Conservation (phyloP, 2,888 invertebrate species). For the Andrena bicolor region DNA sequence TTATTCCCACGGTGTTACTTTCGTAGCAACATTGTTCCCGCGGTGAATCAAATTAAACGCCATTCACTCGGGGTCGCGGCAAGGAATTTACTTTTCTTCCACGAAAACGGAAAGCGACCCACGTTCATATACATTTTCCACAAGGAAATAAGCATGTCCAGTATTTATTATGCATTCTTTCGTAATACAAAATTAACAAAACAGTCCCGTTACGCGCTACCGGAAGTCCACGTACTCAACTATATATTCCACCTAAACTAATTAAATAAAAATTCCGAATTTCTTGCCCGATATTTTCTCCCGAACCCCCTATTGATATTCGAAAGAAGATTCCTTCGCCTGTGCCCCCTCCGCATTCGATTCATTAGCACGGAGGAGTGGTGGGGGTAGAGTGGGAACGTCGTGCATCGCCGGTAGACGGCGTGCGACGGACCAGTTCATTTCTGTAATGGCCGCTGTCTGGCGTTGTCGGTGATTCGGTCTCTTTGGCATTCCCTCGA, state of each 20-base stretch:
- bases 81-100: neutral
- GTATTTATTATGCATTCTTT: too few relatives aligned
- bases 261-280: too few relatives aligned
- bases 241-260: too few relatives aligned
- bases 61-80: neutral
- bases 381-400: constrained; percentile 43
- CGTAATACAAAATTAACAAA: too few relatives aligned
- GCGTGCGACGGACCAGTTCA: constrained; percentile 75
- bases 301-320: neutral
- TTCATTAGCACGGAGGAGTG: constrained; percentile 7
- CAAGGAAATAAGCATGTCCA: too few relatives aligned
- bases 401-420: constrained; percentile 62
- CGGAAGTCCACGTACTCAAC: too few relatives aligned
- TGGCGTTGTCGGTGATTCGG: constrained; percentile 81
- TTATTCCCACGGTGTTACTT: constrained; percentile 57
- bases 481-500: constrained; percentile 57
- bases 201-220: too few relatives aligned
- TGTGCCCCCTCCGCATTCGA: constrained; percentile 32
- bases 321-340: constrained; percentile 6
- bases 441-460: constrained; percentile 83
- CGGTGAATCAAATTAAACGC: neutral
- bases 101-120: neutral
- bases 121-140: too few relatives aligned
- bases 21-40: constrained; percentile 20
- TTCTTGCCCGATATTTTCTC: too few relatives aligned